Percentiles rank a stretch among this genome's conserved stretches.
Evolutionary conservation across 2,797 vertebrate genomes (phyloP).

Genomic region (Hipposideros larvatus): DNA sequence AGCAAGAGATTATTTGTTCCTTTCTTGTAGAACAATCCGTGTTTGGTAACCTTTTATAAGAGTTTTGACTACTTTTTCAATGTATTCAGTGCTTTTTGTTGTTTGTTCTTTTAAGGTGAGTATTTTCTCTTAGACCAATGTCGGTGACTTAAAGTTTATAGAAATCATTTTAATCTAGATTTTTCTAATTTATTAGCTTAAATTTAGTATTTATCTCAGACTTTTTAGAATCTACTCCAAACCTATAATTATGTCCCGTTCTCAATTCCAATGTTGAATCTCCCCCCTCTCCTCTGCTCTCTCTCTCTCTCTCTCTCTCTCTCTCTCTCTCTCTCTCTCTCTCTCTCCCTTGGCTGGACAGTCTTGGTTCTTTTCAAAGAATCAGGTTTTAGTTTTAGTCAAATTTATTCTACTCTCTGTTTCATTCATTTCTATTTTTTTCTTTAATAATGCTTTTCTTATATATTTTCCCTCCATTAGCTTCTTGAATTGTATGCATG

Average conservation of each 20-base stretch:
- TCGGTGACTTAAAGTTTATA: not conserved
- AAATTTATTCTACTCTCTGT: not conserved
- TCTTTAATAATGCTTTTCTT: constrained; percentile 6
- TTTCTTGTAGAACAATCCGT: not conserved
- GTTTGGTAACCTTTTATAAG: not conserved
- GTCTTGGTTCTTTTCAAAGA: not conserved
- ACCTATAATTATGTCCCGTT: not conserved
- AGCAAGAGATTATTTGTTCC: not conserved
- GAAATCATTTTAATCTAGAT: not conserved
- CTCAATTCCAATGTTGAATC: not conserved
- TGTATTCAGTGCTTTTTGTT: not conserved
- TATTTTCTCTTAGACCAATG: not conserved
- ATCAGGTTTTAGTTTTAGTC: not conserved
- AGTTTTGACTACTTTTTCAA: not conserved
- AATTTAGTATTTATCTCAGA: constrained; percentile 21
- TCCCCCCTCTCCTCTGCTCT: too few relatives aligned
- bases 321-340: not conserved
- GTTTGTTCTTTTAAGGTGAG: not conserved
- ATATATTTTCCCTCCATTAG: not conserved
- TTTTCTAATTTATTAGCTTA: constrained; percentile 16
- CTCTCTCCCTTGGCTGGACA: not conserved
- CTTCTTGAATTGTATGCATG: not conserved
- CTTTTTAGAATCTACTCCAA: not conserved
- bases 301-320: not conserved
- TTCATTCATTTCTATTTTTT: constrained; percentile 4